Evolutionary conservation across 2,888 invertebrate genomes (phyloP), one percentile per base, ranked within the genome.

Genomic region (Caenorhabditis wallacei): DNA sequence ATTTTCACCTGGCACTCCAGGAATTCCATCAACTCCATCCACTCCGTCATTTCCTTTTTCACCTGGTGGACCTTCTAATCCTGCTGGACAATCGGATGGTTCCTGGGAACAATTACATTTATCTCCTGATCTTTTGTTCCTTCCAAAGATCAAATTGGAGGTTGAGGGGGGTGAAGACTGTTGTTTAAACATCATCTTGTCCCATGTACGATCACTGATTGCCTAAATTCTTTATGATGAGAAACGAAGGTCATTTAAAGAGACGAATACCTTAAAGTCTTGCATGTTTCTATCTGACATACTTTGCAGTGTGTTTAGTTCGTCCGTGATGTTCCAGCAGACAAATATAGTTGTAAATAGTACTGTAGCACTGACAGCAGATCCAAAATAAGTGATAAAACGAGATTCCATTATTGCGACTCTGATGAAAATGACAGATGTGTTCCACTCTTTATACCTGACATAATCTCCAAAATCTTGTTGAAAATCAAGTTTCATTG

Each of bases 191-290:
- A 86, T 69, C 87, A 87, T 87, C 57, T 72, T 80, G 56, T 79
- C 74, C 85, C 87, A 87, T n/a, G 84, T 78, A 18, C 70, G 80
- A 70, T 87, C 80, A 37, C 82, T 78, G 63, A 84, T 70, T 22
- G 43, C 59, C 84, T 85, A 66, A 70, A 85, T 59, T 40, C 13
- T 43, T 51, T 26, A n/a, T 37, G 26, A 61, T 35, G 75, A 54
- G 61, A 53, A 22, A 11, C 20, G 37, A 71, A 64, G 70, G 70
- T 70, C 63, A 64, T 51, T 74, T 24, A 2, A 18, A 18, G 18
- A 48, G 46, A 48, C 16, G 37, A 37, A 24, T 43, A 80, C 79
- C 66, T 71, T 71, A 78, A 88, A 87, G 37, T 86, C 82, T 37
- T 78, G 69, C 72, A 88, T 82, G 66, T 88, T 87, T 43, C 37